Base-by-base conservation (phyloP, 2,113 vertebrate species). In the Anoplopoma fimbria region DNA sequence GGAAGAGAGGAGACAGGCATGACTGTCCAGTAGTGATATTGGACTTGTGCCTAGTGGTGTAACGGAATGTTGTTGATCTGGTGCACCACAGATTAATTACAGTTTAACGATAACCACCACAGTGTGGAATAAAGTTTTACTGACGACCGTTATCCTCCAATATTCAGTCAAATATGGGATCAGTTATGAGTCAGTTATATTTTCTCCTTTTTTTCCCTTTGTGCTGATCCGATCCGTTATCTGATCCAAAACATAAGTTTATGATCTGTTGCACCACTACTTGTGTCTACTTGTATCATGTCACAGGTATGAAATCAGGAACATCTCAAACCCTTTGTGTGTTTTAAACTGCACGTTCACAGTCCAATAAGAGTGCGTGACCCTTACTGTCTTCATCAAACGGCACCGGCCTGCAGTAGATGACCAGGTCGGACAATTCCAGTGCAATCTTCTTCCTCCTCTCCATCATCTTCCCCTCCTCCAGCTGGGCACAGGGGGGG, bases 381-480 rank as follows among this genome's bases (percentile, higher is more conserved):
- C 55, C 38, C 98, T 97, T 97, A 99, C 98, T 99, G 61, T 99
- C 98, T 96, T 99, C 98, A 82, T 99, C 98, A 0, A 99, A 99
- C 10, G 98, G 98, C 69, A 99, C 98, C 9, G 98, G 98, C 34
- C 98, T 95, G 85, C 98, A 99, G 90, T 99, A 99, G 91, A 99
- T 96, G 25, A 99, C 98, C 27, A 99, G 95, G 72, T 99, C 98
- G 0, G 98, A 99, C 23, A 99, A 96, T 87, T 99, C 98, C 91
- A 99, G 88, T 27, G 98, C 98, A 21, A 99, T 99, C 93, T 99
- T 99, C 96, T 99, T 99, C 87, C 97, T 97, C 78, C 98, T 96
- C 83, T 99, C 98, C 98, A 99, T 99, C 94, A 99, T 97, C 94
- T 99, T 99, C 67, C 98, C 98, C 91, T 99, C 98, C 0, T 98